Evolutionary conservation across 1,140 invertebrate genomes (phyloP), one percentile per base, ranked within the genome.

Genomic region (Centruroides vittatus): DNA sequence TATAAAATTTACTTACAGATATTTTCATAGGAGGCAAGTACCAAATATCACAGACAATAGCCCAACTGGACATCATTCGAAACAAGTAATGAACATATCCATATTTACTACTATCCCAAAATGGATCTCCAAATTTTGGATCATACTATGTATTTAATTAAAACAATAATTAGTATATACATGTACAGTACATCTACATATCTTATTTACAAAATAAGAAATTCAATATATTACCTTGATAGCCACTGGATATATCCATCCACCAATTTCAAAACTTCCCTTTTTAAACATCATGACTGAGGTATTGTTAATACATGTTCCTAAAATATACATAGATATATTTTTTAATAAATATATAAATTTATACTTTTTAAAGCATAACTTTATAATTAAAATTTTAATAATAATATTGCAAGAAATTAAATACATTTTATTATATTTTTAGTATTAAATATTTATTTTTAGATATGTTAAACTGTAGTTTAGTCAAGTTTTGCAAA

Each of bases 21-120:
- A 23, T 23, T 23, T 23, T 81, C 91, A 98, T 95, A 4, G 94
- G 89, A 35, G 94, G 94, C 57, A 99, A 78, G 76, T 99, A 99
- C 93, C 94, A 99, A 41, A 99, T 93, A 73, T 99, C 93, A 76
- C 92, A 96, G 1, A 99, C 95, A 64, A 99, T 93, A 7, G 96
- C 95, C 96, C 96, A 99, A 65, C 89, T 93, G 1, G 93, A 93
- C 94, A 99, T 97, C 88, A 99, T 98, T 83, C 93, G 89, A 67
- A 95, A 85, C 2, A 99, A 75, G 75, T 99, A 98, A 69, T 90
- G 88, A 67, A 96, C 76, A 86, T 96, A 95, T 3, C 89, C 88
- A 74, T 92, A 91, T 69, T 86, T 83, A 70, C 80, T 85, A 64
- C 89, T 94, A 74, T 99, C 98, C 97, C 97, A 99, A 77, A 98